Base-by-base conservation (phyloP, 1,140 invertebrate genomes). In the Colletes gigas region DNA sequence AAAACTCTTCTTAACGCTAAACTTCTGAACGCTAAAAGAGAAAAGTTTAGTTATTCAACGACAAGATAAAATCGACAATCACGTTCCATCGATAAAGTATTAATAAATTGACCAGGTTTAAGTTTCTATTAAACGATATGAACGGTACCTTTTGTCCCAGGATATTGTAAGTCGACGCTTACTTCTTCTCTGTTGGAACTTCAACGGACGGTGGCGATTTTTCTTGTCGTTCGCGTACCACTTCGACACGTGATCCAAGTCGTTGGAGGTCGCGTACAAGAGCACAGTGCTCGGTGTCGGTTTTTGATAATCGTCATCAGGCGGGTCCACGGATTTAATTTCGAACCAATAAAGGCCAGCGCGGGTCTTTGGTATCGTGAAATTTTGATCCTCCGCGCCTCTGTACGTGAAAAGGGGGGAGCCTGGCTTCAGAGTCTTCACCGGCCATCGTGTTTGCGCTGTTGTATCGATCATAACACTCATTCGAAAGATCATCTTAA, bases 261-360 rank as follows among this genome's bases (percentile, higher is more conserved):
- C 81, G 74, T 90, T 91, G 4, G 92, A 93, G 0, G 93, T 93
- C 7, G 91, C 92, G 57, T 93, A 93, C 47, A 93, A 83, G 8
- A 93, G 88, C 50, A 93, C 93, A n/a, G 91, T 93, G 74, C 91
- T 89, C 52, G 92, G 90, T 17, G 87, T 83, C 5, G 69, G 71
- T 6, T 81, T 84, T 75, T 84, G 84, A 47, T 86, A 39, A 81
- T 76, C 78, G 65, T 82, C 85, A 62, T 73, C 63, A 41, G 67
- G 67, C 41, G 70, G 79, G 12, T 88, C 82, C 60, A 89, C 59
- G 19, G 92, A 89, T 78, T 90, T 91, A 81, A 93, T 93, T 78
- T 93, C 92, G 87, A 93, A 92, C 85, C 91, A 91, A 83, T 93
- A 93, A n/a, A 93, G 88, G n/a, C 92, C 92, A 54, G 91, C 90